Conservation (phyloP, 1,140 invertebrate genomes). For the Idris sp. region DNA sequence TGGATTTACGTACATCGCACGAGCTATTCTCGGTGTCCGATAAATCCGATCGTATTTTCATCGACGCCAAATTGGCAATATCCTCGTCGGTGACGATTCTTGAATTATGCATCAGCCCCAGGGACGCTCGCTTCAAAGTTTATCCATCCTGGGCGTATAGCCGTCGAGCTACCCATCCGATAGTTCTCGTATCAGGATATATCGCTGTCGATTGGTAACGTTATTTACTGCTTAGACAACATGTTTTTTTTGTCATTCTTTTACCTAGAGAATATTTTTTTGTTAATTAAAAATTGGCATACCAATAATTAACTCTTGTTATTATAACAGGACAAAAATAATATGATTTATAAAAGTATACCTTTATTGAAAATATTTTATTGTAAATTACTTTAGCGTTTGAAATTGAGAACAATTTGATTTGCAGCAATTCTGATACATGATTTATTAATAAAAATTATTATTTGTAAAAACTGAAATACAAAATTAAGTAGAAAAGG, state of each 20-base stretch:
- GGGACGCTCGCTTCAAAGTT: conserved; percentile 78
- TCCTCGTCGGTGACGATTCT: conserved; percentile 78
- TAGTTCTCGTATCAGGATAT: conserved; percentile 65
- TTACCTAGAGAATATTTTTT: conserved; percentile 10
- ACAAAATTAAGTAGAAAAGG: too few relatives aligned
- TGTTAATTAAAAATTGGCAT: conserved; percentile 20
- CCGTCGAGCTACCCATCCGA: conserved; percentile 65
- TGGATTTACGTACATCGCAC: conserved; percentile 69
- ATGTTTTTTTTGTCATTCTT: conserved; percentile 33
- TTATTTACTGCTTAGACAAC: conserved; percentile 71
- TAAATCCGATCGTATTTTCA: conserved; percentile 79
- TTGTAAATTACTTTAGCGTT: too few relatives aligned
- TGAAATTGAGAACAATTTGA: too few relatives aligned
- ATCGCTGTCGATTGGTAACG: conserved; percentile 70
- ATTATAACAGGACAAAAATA: too few relatives aligned
- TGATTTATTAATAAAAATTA: too few relatives aligned
- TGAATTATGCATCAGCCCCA: conserved; percentile 79
- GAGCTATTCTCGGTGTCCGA: conserved; percentile 68
- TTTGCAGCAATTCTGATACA: too few relatives aligned
- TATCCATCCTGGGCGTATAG: conserved; percentile 77
- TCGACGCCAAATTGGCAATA: conserved; percentile 80
- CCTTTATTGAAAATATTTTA: too few relatives aligned
- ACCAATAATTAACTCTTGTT: too few relatives aligned
- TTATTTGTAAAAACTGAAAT: too few relatives aligned
- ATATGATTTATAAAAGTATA: too few relatives aligned